Evolutionary conservation across 37 sponge, comb jelly and placozoan genomes (phyloP).

Genomic region (Cliona cf. orientalis): DNA sequence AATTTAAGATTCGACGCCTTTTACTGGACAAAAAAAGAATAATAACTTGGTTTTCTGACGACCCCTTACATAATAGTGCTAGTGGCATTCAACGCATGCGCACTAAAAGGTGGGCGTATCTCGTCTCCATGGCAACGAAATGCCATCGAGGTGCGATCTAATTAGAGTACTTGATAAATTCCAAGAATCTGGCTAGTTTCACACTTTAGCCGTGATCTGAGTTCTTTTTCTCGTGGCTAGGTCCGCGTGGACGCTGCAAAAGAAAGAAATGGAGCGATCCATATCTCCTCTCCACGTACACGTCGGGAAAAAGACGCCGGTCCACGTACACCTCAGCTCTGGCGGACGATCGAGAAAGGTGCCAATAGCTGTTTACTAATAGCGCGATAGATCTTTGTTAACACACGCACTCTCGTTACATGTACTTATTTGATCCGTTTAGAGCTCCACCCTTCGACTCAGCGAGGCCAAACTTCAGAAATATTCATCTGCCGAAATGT

Average conservation of each 20-base stretch:
- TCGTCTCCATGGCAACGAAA: not conserved
- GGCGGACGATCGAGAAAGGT: conserved; percentile 1
- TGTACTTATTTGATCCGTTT: not conserved
- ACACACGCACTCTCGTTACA: not conserved
- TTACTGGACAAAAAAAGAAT: too few species aligned
- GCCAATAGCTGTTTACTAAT: not conserved
- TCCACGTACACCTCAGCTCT: conserved; percentile 69
- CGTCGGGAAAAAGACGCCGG: conserved; percentile 63
- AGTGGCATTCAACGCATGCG: too few species aligned
- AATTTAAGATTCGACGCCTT: too few species aligned
- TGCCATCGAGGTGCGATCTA: conserved; percentile 2
- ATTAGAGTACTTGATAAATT: not conserved
- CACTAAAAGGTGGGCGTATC: too few species aligned
- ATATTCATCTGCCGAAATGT: conserved; percentile 54
- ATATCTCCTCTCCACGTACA: conserved; percentile 67
- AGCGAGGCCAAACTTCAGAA: not conserved
- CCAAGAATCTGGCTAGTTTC: conserved; percentile 1
- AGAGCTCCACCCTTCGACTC: not conserved
- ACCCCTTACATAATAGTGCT: too few species aligned
- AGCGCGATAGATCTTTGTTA: not conserved
- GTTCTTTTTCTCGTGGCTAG: not conserved
- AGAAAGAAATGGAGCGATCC: conserved; percentile 44
- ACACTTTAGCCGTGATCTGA: not conserved
- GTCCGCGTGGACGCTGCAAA: not conserved
- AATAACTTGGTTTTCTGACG: too few species aligned